These are phyloP conservation scores for Haliaeetus leucogaster DNA, from an alignment of 2,113 vertebrate genomes.

Conservation along the genomic window DNA sequence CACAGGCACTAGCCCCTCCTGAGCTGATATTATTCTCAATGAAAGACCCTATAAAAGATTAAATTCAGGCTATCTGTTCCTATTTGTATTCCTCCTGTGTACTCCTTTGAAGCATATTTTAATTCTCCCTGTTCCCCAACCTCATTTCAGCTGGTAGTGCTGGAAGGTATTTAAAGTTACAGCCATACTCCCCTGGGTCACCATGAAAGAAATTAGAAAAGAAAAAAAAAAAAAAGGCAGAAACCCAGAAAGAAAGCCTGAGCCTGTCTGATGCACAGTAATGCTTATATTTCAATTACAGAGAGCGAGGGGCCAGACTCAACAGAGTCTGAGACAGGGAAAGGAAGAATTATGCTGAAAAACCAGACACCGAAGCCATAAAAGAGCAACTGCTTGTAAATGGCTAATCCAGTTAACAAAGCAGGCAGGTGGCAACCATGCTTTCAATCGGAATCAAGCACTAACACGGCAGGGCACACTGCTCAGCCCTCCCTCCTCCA, in stretches of 20 bases:
- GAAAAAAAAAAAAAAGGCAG: neutral
- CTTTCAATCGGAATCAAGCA: fast-evolving
- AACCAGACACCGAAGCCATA: slow-evolving; percentile 56
- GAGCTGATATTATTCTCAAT: neutral
- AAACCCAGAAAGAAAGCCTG: neutral
- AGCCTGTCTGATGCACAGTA: neutral
- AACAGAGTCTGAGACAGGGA: neutral
- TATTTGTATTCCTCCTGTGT: slow-evolving; percentile 23
- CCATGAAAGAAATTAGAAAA: slow-evolving; percentile 7
- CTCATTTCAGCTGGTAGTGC: slow-evolving; percentile 12
- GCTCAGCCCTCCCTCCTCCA: neutral
- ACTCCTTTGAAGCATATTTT: slow-evolving; percentile 14
- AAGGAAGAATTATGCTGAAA: slow-evolving; percentile 55
- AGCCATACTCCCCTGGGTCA: neutral
- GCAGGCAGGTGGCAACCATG: neutral
- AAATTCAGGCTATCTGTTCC: slow-evolving; percentile 15
- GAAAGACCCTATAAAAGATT: neutral
- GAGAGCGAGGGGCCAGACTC: slow-evolving; percentile 14
- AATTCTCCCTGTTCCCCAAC: slow-evolving; percentile 32
- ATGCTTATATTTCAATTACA: slow-evolving; percentile 15
- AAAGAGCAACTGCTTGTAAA: slow-evolving; percentile 24
- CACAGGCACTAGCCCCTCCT: neutral
- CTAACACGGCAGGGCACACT: fast-evolving
- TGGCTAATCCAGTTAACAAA: slow-evolving; percentile 27
- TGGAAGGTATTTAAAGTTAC: slow-evolving; percentile 51